Evolutionary conservation across 1,140 invertebrate species (phyloP), one percentile per base, ranked within the genome.

Genomic region (Ridgeia piscesae): DNA sequence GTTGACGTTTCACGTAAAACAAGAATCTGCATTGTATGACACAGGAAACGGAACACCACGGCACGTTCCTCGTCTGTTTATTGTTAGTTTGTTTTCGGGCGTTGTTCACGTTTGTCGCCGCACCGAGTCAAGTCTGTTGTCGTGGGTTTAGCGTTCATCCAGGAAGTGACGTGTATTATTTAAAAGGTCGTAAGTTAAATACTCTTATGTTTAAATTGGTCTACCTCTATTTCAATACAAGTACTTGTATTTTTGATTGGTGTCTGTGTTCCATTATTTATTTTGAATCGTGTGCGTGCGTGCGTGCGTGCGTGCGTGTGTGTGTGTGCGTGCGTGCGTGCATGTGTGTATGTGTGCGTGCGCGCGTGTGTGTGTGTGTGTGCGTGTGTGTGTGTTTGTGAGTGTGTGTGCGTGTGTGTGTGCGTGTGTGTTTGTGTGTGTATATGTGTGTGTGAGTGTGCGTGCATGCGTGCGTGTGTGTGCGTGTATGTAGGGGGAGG

Each of bases 151-250:
- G 8, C 58, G 58, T 77, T 77, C 27, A 77, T 77, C 17, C 58
- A 77, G 58, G 58, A 77, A 77, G 58, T 77, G 58, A 77, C 14
- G 14, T 6, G 58, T 77, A 77, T 17, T 77, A 77, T 77, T 77
- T 77, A 77, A 77, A n/a, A 27, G 58, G 58, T 77, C 58, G 58
- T 77, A 77, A 14, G 58, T 77, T 77, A 77, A 77, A 77, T 77
- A 31, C 58, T 77, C 17, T 77, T 77, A 50, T 50, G 58, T 77
- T 77, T 77, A 8, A 77, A 77, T 77, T 77, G 58, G 58, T 14
- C 58, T 77, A 77, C 58, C 58, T 77, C 58, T 77, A 77, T 77
- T 77, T 77, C 58, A 77, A 77, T 77, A 77, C 58, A 77, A 42
- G 58, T 77, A 77, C 58, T 77, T 77, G 58, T 77, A 77, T 77